Evolutionary conservation across 2,888 invertebrate species (phyloP).

Genomic region (Nowickia ferox): DNA sequence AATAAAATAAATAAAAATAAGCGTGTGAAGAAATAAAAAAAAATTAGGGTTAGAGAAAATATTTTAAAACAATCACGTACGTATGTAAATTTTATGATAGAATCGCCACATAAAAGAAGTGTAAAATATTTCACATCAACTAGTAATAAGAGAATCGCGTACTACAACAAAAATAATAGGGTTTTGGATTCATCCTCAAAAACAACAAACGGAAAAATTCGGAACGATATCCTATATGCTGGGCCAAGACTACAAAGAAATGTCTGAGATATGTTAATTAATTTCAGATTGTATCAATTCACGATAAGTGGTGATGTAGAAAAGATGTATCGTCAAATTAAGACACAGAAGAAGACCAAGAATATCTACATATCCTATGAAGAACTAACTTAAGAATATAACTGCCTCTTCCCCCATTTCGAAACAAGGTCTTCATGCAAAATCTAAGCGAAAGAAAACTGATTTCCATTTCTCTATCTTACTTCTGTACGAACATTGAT

Average conservation of each 20-base stretch:
- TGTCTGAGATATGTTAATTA: background rate
- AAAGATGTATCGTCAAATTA: slow-evolving; percentile 4
- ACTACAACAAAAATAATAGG: background rate
- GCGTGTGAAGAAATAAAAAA: no score
- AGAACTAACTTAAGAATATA: background rate
- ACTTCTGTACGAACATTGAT: no score
- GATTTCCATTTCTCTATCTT: no score
- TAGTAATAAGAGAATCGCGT: background rate
- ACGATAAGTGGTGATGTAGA: slow-evolving; percentile 4
- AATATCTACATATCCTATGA: slow-evolving; percentile 1
- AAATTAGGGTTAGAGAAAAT: no score
- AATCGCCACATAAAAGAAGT: no score
- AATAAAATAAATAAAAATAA: no score
- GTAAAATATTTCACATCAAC: background rate
- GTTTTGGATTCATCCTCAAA: background rate
- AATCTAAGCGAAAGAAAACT: no score
- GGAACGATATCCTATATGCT: slow-evolving; percentile 3
- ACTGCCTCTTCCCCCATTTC: no score
- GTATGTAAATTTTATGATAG: no score
- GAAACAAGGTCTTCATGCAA: no score
- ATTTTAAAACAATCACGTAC: no score
- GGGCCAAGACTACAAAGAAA: background rate
- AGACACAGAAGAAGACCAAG: slow-evolving; percentile 5
- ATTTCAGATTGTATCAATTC: background rate
- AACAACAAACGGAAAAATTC: background rate